Conservation (phyloP, 2,797 vertebrate genomes). For the Aulostomus chinensis region DNA sequence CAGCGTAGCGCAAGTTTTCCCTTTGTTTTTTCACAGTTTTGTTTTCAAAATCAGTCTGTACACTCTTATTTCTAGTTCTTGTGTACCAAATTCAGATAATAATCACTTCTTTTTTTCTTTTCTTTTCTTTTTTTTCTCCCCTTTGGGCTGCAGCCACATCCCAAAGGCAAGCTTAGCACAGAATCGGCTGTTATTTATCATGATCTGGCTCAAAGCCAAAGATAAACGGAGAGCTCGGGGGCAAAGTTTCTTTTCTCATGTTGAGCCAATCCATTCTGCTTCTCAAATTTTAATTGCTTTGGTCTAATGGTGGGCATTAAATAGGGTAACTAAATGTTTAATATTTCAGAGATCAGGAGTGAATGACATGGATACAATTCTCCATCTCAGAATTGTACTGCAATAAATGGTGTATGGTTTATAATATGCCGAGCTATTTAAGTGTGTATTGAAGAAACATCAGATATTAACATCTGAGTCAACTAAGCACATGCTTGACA, state of each 20-base stretch:
- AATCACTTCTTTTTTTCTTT: conserved; percentile 46
- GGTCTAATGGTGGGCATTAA: neutral
- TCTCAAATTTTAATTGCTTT: conserved; percentile 1
- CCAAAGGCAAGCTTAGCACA: conserved; percentile 18
- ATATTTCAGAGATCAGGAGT: neutral
- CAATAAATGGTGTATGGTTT: too few relatives aligned
- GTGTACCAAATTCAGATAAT: conserved; percentile 19
- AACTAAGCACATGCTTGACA: neutral
- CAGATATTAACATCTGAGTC: too few relatives aligned
- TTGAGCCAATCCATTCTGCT: neutral
- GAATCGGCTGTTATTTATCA: conserved; percentile 20
- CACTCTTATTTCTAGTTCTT: conserved; percentile 10
- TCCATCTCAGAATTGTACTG: too few relatives aligned
- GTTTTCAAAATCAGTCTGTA: too few relatives aligned
- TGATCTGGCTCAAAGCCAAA: conserved; percentile 23
- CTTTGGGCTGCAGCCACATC: conserved; percentile 14
- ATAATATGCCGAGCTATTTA: too few relatives aligned
- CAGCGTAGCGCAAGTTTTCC: too few relatives aligned
- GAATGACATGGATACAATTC: neutral
- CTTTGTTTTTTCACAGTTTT: too few relatives aligned
- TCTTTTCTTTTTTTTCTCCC: conserved; percentile 37
- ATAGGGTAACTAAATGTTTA: neutral
- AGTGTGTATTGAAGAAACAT: too few relatives aligned
- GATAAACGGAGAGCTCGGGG: conserved; percentile 10
- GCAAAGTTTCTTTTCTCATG: conserved; percentile 1